Conservation (phyloP, 2,113 vertebrate genomes). For the Muntiacus muntjak region DNA sequence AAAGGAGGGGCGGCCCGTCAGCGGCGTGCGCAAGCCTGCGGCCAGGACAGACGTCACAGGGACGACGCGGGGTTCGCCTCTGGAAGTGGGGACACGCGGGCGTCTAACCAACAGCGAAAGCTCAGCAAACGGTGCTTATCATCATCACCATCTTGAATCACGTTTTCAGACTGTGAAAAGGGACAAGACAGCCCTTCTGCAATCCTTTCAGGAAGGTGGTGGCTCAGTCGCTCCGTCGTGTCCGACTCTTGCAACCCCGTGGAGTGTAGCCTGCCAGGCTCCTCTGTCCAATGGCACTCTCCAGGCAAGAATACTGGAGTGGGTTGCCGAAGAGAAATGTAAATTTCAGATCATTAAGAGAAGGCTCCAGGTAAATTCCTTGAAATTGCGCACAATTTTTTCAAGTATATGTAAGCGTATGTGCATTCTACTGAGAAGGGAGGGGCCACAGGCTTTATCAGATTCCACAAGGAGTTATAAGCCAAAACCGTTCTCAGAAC, state of each 20-base stretch:
- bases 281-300: neutral
- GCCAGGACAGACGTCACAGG: neutral
- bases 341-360: neutral
- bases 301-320: neutral
- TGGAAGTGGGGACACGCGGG: neutral
- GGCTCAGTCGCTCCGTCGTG: neutral
- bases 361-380: neutral
- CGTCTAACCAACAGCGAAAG: neutral
- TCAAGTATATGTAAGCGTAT: neutral
- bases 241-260: neutral
- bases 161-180: neutral
- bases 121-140: neutral
- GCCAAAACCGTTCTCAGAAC: neutral
- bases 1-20: neutral
- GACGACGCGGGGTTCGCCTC: neutral
- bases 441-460: neutral
- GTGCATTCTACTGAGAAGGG: neutral
- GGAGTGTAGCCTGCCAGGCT: neutral
- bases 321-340: neutral
- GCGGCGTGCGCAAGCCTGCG: neutral
- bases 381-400: neutral
- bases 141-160: neutral
- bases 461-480: neutral
- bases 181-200: neutral
- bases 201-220: neutral